Conservation (phyloP, 53 echinoderm and acorn worm genomes). For the Apostichopus leukothele region DNA sequence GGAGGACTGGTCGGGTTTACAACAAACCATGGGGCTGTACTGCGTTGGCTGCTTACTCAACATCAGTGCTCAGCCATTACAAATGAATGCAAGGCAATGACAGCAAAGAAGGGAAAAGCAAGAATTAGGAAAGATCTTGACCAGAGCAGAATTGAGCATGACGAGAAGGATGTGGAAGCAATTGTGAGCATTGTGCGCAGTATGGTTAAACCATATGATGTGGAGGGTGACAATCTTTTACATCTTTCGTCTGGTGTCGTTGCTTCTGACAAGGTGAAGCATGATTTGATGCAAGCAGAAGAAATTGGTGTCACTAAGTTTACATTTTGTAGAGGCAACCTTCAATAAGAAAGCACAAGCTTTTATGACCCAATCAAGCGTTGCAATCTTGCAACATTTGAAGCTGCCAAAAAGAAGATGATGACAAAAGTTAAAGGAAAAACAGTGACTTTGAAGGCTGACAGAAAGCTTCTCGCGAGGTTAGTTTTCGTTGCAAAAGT, state of each 20-base stretch:
- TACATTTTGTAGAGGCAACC: background rate
- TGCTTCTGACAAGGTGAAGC: background rate
- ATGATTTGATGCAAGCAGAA: background rate
- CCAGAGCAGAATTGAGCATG: background rate
- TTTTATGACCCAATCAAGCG: slow-evolving; percentile 39
- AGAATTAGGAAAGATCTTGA: background rate
- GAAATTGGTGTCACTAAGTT: background rate
- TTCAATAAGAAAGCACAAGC: slow-evolving; percentile 6
- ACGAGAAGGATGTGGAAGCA: slow-evolving; percentile 21
- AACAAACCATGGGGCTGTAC: slow-evolving; percentile 56
- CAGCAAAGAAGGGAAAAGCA: slow-evolving; percentile 22
- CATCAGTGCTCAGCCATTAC: slow-evolving; percentile 58
- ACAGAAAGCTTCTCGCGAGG: slow-evolving; percentile 59
- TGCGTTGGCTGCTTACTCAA: slow-evolving; percentile 49
- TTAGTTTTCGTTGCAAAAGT: slow-evolving; percentile 45
- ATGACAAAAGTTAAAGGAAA: slow-evolving; percentile 53
- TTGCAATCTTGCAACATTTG: slow-evolving; percentile 57
- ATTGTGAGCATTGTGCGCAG: background rate
- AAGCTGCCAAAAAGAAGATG: slow-evolving; percentile 16
- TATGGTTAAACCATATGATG: slow-evolving; percentile 22
- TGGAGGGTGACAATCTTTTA: background rate
- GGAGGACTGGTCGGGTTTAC: slow-evolving; percentile 70
- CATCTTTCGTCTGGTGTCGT: slow-evolving; percentile 21
- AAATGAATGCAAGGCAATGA: slow-evolving; percentile 55
- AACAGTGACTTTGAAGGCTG: slow-evolving; percentile 7